Evolutionary conservation across 2,797 vertebrate genomes (phyloP).

Genomic region (Prionace glauca): DNA sequence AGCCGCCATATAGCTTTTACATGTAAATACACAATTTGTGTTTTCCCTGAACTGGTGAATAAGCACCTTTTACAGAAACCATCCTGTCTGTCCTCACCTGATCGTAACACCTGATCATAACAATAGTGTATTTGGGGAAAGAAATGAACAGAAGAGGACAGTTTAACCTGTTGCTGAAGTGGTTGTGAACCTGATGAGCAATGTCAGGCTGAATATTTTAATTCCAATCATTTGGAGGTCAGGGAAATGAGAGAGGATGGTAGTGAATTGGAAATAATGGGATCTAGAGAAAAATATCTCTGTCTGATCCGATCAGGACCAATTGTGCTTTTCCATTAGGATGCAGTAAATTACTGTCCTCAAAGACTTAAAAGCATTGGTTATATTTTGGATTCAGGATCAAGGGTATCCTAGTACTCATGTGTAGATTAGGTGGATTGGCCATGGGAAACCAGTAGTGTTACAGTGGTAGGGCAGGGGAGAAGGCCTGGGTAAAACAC

Average conservation of each 20-base stretch:
- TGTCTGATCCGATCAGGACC: background rate
- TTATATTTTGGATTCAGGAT: slow-evolving; percentile 5
- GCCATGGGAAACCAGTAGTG: no score
- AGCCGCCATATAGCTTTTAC: no score
- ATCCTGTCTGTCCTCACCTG: no score
- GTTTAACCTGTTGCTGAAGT: background rate
- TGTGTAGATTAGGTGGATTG: no score
- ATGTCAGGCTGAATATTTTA: background rate
- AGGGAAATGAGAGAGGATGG: background rate
- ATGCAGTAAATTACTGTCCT: background rate
- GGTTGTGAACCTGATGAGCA: background rate
- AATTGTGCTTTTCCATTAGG: background rate
- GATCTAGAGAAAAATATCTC: background rate
- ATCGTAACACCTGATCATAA: no score
- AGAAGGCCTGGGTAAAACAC: no score
- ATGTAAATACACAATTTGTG: no score
- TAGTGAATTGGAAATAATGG: background rate
- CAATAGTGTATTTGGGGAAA: background rate
- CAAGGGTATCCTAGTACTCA: background rate
- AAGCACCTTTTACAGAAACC: no score
- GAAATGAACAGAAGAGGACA: background rate
- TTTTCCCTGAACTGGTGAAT: no score
- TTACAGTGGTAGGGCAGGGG: no score
- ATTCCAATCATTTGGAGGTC: background rate
- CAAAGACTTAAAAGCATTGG: background rate